Percentiles rank a stretch among this genome's conserved stretches.
Conservation (phyloP, 1,140 invertebrate genomes). For the Holcopasites calliopsidis region DNA sequence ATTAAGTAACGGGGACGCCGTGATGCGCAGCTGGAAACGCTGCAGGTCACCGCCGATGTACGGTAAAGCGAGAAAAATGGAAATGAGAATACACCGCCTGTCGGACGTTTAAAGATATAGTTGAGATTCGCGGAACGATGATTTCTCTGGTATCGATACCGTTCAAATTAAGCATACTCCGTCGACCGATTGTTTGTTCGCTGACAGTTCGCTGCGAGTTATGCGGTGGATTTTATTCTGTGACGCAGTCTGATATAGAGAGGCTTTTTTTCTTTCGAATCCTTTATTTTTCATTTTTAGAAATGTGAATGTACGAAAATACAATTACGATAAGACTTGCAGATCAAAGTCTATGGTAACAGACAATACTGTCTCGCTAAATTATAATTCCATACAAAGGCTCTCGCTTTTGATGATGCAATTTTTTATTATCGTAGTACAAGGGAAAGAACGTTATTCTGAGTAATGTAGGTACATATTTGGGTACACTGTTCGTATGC, state of each 20-base stretch:
- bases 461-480: not conserved
- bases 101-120: constrained; percentile 35
- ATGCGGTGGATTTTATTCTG: not conserved
- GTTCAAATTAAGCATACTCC: constrained; percentile 36
- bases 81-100: not conserved
- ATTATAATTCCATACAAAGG: too few species aligned
- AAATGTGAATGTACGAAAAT: not conserved
- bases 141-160: constrained; percentile 34
- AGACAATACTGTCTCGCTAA: too few species aligned
- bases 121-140: constrained; percentile 39
- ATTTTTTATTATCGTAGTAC: too few species aligned
- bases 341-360: too few species aligned
- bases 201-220: constrained; percentile 1
- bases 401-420: too few species aligned
- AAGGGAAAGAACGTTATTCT: too few species aligned
- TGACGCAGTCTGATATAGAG: not conserved
- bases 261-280: too few species aligned
- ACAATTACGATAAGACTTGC: too few species aligned
- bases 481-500: not conserved
- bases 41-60: too few species aligned
- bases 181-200: constrained; percentile 12
- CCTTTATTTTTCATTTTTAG: too few species aligned
- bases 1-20: not conserved
- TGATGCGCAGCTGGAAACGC: not conserved
- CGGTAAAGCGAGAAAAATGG: not conserved